Base-by-base conservation (phyloP, 2,888 invertebrate genomes). In the Sinhomidia bicolor region DNA sequence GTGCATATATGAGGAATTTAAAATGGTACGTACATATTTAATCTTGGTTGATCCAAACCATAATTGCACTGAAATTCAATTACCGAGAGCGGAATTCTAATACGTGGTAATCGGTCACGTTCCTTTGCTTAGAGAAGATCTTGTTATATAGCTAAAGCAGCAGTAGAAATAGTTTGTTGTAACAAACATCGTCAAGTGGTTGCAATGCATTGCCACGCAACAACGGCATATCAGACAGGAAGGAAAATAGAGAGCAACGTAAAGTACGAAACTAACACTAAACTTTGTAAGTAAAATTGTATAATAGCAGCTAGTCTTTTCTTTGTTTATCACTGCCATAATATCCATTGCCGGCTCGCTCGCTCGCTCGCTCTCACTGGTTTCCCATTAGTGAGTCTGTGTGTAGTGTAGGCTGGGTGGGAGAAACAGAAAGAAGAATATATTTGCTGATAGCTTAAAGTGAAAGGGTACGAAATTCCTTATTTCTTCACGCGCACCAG, bases 1-100 rank as follows among this genome's bases (percentile, higher is more conserved):
- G n/a, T n/a, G n/a, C n/a, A n/a, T n/a, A n/a, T n/a, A n/a, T n/a
- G n/a, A n/a, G n/a, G n/a, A n/a, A n/a, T n/a, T 62, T 62, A 9
- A 29, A 62, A 62, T 62, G 62, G 20, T 29, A 14, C 62, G 29
- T 29, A 26, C 12, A 62, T 62, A 62, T 62, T 62, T 62, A 62
- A 9, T 62, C 62, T 62, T 62, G 62, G 62, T 62, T 62, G 62
- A 62, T 62, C 62, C 62, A 29, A n/a, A 26, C 26, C 62, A 62
- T 62, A 62, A 62, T 62, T 62, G 62, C 29, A 9, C 23, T 29
- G 62, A 29, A 62, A 62, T 62, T 62, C 62, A 62, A 62, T 62
- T 62, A 62, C 62, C n/a, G n/a, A 20, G 14, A 26, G 14, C 62
- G 26, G 62, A 62, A 62, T 62, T 62, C 62, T 62, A 62, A 62